These are phyloP conservation scores for Pseudoips prasinana DNA, from an alignment of 2,888 invertebrate genomes.

Conservation along the genomic window DNA sequence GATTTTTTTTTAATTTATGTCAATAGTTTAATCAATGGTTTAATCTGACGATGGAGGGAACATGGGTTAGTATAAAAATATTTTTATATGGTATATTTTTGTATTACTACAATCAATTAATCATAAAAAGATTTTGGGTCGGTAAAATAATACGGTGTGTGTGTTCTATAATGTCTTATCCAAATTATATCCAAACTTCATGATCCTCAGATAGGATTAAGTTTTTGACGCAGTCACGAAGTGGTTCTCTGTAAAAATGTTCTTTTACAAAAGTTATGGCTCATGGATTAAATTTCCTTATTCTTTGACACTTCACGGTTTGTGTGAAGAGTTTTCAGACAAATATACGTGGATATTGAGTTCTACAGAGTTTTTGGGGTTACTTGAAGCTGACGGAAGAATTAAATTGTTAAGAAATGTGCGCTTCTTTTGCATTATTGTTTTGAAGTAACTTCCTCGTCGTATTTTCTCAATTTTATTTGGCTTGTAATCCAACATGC, in stretches of 20 bases:
- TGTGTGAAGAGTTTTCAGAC: slow-evolving; percentile 38
- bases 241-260: slow-evolving; percentile 59
- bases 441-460: no score
- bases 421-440: no score
- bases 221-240: slow-evolving; percentile 73
- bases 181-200: not conserved
- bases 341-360: slow-evolving; percentile 28
- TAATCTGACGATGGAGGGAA: no score
- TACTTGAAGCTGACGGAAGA: not conserved
- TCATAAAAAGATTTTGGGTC: no score
- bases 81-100: no score
- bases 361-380: slow-evolving; percentile 6
- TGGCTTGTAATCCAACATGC: no score
- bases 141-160: no score
- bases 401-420: not conserved
- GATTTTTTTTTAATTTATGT: no score
- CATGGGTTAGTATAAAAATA: no score
- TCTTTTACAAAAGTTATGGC: slow-evolving; percentile 71
- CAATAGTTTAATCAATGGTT: no score
- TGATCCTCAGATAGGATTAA: slow-evolving; percentile 43
- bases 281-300: slow-evolving; percentile 70
- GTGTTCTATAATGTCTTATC: not conserved
- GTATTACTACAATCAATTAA: no score
- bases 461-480: no score
- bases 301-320: slow-evolving; percentile 54